Conservation (phyloP, 2,113 vertebrate genomes). For the Pelodiscus sinensis region DNA sequence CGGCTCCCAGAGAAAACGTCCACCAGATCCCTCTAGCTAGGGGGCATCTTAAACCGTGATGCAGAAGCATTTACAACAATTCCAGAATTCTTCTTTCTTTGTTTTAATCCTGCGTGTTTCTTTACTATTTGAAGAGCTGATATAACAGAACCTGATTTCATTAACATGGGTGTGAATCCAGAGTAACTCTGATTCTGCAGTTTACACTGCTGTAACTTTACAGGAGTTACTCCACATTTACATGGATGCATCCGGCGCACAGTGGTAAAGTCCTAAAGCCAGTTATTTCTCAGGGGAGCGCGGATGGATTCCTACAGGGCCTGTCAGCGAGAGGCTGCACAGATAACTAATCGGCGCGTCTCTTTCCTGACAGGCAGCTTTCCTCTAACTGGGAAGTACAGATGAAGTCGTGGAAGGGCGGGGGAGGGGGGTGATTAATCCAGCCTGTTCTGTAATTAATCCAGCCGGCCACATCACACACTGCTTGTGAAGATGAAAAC, state of each 20-base stretch:
- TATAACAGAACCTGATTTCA: background rate
- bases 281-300: background rate
- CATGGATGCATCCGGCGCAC: background rate
- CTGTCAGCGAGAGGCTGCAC: background rate
- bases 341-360: background rate
- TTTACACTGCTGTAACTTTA: background rate
- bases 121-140: background rate
- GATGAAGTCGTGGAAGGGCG: background rate
- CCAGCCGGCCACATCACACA: background rate
- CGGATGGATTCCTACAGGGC: background rate
- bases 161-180: background rate
- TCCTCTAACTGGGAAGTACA: background rate
- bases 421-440: background rate
- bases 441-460: background rate
- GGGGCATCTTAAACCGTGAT: background rate
- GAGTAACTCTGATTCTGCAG: background rate
- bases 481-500: background rate
- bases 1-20: background rate
- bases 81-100: background rate
- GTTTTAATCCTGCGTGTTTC: background rate
- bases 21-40: background rate
- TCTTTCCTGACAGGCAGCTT: background rate
- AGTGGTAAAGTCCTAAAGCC: background rate
- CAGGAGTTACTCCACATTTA: background rate
- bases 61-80: background rate